Base-by-base conservation (phyloP, 2,888 invertebrate genomes). In the Timema cristinae region DNA sequence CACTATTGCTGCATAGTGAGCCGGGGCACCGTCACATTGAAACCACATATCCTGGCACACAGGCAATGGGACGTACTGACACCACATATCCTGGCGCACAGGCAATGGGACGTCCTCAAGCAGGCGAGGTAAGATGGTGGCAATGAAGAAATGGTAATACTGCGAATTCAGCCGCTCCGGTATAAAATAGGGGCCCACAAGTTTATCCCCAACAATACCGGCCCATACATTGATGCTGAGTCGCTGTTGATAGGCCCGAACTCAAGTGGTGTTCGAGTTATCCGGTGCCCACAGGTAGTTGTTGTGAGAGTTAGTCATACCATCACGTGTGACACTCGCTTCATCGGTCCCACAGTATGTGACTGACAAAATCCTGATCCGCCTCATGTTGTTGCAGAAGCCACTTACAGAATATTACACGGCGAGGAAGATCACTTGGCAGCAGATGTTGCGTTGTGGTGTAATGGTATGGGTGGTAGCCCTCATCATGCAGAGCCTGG, bases 261-360 rank as follows among this genome's bases (percentile, higher is more conserved):
- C 56, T 7, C 56, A 2, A 10, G 9, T 11, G n/a, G 56, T 7
- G n/a, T 56, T 8, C 15, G 56, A 7, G n/a, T 56, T 13, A 7
- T 16, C n/a, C 1, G 56, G n/a, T 8, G 7, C 56, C 2, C 1
- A n/a, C 6, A 56, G 56, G 56, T 59, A 6, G 15, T 59, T 59
- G 5, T 13, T 59, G 15, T 59, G 13, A 59, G 10, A 15, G 5
- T 59, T 59, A 15, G 5, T 59, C 13, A 59, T 5, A 59, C 59
- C 59, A 8, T 59, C n/a, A 13, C 15, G 59, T n/a, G 59, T 13
- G 59, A 59, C 10, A 59, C 59, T 5, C 4, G 59, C 59, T 59
- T n/a, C 59, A 59, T 59, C 59, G 59, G n/a, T 59, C 59, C 59
- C 59, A 59, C 59, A 59, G 59, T n/a, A 10, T n/a, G n/a, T 5